Base-by-base conservation (phyloP, 2,888 invertebrate species). In the Lasius platythorax region DNA sequence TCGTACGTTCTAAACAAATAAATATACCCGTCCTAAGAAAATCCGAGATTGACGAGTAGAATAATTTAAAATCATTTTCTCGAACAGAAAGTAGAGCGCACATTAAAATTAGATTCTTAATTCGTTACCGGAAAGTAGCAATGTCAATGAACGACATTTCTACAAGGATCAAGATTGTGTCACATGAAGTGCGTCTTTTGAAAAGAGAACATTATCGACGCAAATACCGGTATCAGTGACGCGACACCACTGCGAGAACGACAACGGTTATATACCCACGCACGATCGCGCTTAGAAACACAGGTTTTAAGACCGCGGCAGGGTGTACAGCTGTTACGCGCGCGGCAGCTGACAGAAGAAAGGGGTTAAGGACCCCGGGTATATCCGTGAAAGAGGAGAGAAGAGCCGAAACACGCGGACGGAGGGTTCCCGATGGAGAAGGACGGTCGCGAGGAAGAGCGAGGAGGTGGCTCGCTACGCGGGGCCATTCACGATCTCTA, bases 271-370 rank as follows among this genome's bases (percentile, higher is more conserved):
- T 70, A 76, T 73, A 66, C 78, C 74, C 81, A 73, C 74, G 67
- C 84, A 46, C 72, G 53, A 50, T 63, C 61, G 37, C 58, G 72
- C 58, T 64, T 46, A 75, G 64, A 75, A 78, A 86, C 82, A 85
- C 82, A 63, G 83, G 85, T 82, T 68, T 79, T 63, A 82, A 87
- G 86, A 78, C 53, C 50, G 75, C 75, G 81, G 76, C 37, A 85
- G 87, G 88, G 90, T 91, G 91, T 91, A 93, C 94, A 94, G 94
- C 93, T 94, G 94, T 94, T 93, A 90, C 92, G 91, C 89, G 91
- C 89, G 91, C 90, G 89, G 94, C 94, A 95, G 95, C 94, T 94
- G 94, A 94, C 94, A 90, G 91, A 88, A 91, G 93, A 94, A 94
- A 94, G 93, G 94, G 94, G 94, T 94, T 94, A 94, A 94, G 93